Base-by-base conservation (phyloP, 2,113 vertebrate species). In the Cyanoderma ruficeps region DNA sequence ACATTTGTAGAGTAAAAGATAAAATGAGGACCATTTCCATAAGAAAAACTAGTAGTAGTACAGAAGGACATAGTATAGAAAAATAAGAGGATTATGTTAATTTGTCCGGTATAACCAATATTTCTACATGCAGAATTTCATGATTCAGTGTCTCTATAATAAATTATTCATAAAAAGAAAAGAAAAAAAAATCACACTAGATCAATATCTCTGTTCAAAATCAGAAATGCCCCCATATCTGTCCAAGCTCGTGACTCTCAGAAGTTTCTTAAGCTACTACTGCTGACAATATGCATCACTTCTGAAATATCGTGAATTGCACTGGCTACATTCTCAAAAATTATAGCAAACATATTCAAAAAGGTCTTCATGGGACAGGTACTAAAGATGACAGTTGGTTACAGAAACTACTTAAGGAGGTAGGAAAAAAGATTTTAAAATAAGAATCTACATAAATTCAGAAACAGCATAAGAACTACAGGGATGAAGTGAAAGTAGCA, bases 141-240 rank as follows among this genome's bases (percentile, higher is more conserved):
- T 46, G 79, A 93, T 86, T 89, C 91, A 86, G 47, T 94, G 56
- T 89, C 78, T 95, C 83, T 82, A 23, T 84, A 87, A 90, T 96
- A 95, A 95, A 96, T 95, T 87, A 96, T 94, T 96, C 87, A 94
- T 94, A 82, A 97, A 97, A 92, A 89, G 88, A 85, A 80, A 93
- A 72, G 28, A 59, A 71, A 74, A 89, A 89, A 46, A 78, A 71
- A 30, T 24, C 63, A 63, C 46, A 74, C 50, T 83, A 77, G 83
- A 90, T 94, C 95, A 89, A 64, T 93, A 95, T 41, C 47, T 86
- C 60, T 75, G 76, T 93, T 91, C 85, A 94, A 95, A 96, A 95
- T 77, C 67, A 94, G 77, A 94, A 88, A 92, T 91, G 52, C 13
- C 52, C 46, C 60, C 0, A 2, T 78, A 92, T 87, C 77, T 93